Conservation (phyloP, 2,888 invertebrate genomes). For the Congeria kusceri region DNA sequence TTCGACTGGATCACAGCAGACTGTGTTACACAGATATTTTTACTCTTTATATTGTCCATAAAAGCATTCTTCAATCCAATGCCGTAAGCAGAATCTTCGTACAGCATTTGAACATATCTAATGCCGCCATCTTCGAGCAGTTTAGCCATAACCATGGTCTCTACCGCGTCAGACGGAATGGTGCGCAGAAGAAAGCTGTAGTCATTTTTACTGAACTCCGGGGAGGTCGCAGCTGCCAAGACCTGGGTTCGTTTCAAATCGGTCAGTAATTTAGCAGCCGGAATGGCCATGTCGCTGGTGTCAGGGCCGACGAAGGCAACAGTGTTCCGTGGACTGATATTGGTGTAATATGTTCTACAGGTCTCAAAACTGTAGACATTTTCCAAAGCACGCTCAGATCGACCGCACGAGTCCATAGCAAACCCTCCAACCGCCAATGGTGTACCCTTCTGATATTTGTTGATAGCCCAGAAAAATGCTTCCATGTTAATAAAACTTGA, state of each 20-base stretch:
- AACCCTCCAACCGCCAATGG: conserved; percentile 75
- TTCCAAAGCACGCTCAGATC: conserved; percentile 68
- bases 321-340: conserved; percentile 72
- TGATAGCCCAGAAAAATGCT: conserved; percentile 85
- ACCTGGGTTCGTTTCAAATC: conserved; percentile 87
- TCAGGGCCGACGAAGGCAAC: conserved; percentile 80
- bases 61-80: conserved; percentile 57
- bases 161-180: conserved; percentile 70
- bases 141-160: conserved; percentile 74
- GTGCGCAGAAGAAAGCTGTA: conserved; percentile 76
- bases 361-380: conserved; percentile 77
- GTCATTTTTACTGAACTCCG: conserved; percentile 56
- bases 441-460: conserved; percentile 52
- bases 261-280: conserved; percentile 83
- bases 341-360: conserved; percentile 67
- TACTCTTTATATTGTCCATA: conserved; percentile 26
- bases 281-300: conserved; percentile 68
- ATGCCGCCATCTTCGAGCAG: conserved; percentile 45
- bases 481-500: conserved; percentile 82
- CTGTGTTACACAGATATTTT: conserved; percentile 70
- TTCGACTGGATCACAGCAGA: conserved; percentile 1
- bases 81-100: conserved; percentile 63
- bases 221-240: conserved; percentile 73
- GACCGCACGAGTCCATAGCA: conserved; percentile 79
- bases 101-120: conserved; percentile 67